Conservation (phyloP, 2,888 invertebrate genomes). For the Apantesis nais region DNA sequence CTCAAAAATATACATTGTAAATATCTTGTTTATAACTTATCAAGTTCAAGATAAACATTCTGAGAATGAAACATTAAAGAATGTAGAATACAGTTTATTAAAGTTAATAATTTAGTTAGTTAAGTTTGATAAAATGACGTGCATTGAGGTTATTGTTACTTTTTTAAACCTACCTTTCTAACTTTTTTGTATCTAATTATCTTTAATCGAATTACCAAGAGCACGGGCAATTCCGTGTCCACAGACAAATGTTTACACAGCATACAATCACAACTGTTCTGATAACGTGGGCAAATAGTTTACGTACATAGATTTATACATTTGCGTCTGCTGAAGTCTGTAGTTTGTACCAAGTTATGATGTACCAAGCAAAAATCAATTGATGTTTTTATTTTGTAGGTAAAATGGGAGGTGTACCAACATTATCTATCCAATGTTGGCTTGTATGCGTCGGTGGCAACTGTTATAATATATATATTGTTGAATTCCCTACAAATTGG, state of each 20-base stretch:
- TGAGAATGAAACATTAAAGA: no score
- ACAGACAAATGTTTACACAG: background rate
- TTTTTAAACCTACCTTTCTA: background rate
- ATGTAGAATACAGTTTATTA: background rate
- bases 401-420: constrained; percentile 94
- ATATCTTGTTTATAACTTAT: no score
- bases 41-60: no score
- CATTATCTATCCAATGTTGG: constrained; percentile 95
- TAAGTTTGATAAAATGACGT: background rate
- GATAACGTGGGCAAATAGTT: background rate
- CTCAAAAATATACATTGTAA: no score
- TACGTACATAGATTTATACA: background rate
- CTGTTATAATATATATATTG: constrained; percentile 91
- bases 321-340: no score
- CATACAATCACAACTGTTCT: background rate
- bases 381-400: constrained; percentile 78
- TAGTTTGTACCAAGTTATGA: background rate
- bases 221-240: background rate
- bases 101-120: no score
- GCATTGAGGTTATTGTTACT: background rate
- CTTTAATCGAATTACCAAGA: background rate
- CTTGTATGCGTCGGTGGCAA: constrained; percentile 88
- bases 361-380: no score
- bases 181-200: no score
- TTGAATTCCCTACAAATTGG: constrained; percentile 94